Evolutionary conservation across 2,113 vertebrate genomes (phyloP), one percentile per base, ranked within the genome.

Genomic region (Hipposideros armiger): DNA sequence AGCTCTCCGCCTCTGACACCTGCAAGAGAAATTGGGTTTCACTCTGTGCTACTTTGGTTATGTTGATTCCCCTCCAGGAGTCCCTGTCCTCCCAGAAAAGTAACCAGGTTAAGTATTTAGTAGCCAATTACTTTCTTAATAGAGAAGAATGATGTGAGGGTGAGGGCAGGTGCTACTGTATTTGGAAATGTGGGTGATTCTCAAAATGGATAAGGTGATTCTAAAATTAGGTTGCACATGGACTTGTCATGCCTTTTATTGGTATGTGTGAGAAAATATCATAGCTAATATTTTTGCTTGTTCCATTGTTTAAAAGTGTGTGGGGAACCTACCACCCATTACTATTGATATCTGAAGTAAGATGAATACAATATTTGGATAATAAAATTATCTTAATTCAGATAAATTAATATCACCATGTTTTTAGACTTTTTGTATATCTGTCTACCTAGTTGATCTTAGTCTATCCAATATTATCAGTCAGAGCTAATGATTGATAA

Each of bases 1-100:
- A 90, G 96, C 97, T 98, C 73, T 90, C 47, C n/a, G 91, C 95
- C 67, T 97, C 98, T 98, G 98, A 97, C 93, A 97, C 1, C 97
- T 91, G 93, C 80, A 73, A 94, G 93, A 97, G 96, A 97, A 97
- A 97, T 97, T 69, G 87, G 26, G 78, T 96, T 98, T 98, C 93
- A 88, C 97, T 73, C 70, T 72, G 82, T 64, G 74, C 92, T 5
- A 30, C 73, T 81, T 87, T 58, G 76, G 80, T 84, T 82, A 77
- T 90, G 66, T 40, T 90, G 47, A 81, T 66, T 87, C 10, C 73
- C 47, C 87, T 98, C 17, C 86, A 95, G 67, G 88, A 94, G 81
- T 95, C 60, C 96, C 47, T 78, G 93, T 97, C 74, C 52, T 97
- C 95, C 56, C 42, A 94, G 90, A 81, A 95, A 95, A 91, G 85